Evolutionary conservation across 1,140 invertebrate genomes (phyloP), one percentile per base, ranked within the genome.

Genomic region (Catajapyx aquilonaris): DNA sequence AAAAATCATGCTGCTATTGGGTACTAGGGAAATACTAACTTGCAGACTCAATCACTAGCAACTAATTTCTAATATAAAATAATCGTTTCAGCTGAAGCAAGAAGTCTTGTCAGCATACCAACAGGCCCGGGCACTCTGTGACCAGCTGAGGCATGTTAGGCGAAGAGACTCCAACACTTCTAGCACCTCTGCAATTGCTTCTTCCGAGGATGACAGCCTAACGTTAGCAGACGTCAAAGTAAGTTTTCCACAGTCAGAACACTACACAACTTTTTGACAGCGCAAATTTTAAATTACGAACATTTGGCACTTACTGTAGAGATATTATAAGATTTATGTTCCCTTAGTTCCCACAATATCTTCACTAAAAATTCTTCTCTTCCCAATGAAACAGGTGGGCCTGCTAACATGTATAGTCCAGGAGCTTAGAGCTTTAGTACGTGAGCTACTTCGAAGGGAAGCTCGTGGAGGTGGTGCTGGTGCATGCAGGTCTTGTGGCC

Each of bases 31-130:
- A n/a, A n/a, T n/a, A n/a, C n/a, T n/a, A n/a, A n/a, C n/a, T n/a
- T n/a, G n/a, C n/a, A n/a, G n/a, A n/a, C n/a, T n/a, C n/a, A n/a
- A n/a, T n/a, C n/a, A n/a, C n/a, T n/a, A n/a, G n/a, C n/a, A n/a
- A n/a, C n/a, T n/a, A n/a, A n/a, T n/a, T n/a, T n/a, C n/a, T n/a
- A n/a, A n/a, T n/a, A n/a, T n/a, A n/a, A n/a, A n/a, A n/a, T 19
- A 41, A 40, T 43, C 40, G 16, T 50, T 47, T n/a, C 44, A 64
- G 60, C 42, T 66, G n/a, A 57, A 57, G 40, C 49, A 61, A 45
- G 65, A 67, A 48, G 49, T 65, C 2, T 52, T 61, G 31, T 52
- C 56, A 25, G 53, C 59, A 4, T 60, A 60, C 41, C 52, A 59
- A 17, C 52, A 61, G 39, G 44, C 66, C 11, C 46, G 59, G 38